Base-by-base conservation (phyloP, 2,113 vertebrate species). In the Pseudorasbora parva region DNA sequence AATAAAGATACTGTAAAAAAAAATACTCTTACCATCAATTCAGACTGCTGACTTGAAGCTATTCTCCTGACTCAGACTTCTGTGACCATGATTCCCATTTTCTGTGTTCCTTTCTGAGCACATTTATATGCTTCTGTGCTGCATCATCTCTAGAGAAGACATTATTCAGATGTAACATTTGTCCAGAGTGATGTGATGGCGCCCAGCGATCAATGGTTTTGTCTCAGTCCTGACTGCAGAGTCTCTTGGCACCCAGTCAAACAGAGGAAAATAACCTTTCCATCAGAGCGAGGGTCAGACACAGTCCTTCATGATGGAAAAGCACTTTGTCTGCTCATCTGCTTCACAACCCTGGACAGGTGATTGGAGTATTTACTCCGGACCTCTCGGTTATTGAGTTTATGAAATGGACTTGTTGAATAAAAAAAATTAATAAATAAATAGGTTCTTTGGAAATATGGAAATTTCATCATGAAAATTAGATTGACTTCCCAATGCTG, bases 91-190 rank as follows among this genome's bases (percentile, higher is more conserved):
- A 71, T 41, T 33, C 45, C 51, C 30, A 4, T 27, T 49, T 25
- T 25, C 19, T 47, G 54, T 72, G 11, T 37, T 15, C 14, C 19
- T 51, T 73, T 86, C 73, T 54, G 64, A 45, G 64, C 8, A 71
- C 66, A 78, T 73, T 71, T 57, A 25, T 78, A 45, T 73, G 72
- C 77, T 76, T 49, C 73, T 84, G n/a, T 78, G 62, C 64, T 17
- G 27, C 43, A 71, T 51, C 21, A 66, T 66, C 47, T 72, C 30
- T 75, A 19, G 23, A 71, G 64, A 66, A 74, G 30, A 43, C 51
- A 85, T 87, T 88, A 90, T 90, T 90, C 86, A 88, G 75, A 89
- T 84, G 88, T 90, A 87, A 87, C 89, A 89, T 90, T 90, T 89
- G 84, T 86, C 78, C 76, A 73, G 78, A n/a, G 77, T 78, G 41